Conservation (phyloP, 2,888 invertebrate genomes). For the Ectemnius cavifrons region DNA sequence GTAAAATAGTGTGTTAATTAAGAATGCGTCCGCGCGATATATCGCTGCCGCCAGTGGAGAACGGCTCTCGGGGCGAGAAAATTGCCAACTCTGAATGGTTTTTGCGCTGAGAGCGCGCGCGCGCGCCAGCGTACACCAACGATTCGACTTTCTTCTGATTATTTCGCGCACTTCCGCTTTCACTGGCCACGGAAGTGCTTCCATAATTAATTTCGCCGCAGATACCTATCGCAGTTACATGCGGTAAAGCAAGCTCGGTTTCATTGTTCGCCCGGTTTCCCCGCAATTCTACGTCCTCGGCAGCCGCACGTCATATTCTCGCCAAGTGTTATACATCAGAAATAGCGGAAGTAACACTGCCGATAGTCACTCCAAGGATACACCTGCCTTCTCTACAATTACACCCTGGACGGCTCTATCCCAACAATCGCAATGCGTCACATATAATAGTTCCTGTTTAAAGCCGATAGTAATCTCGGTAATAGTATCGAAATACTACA, state of each 20-base stretch:
- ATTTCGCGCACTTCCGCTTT: slow-evolving; percentile 56
- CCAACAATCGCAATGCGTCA: too few species aligned
- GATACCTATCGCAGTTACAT: slow-evolving; percentile 45
- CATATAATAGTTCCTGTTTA: too few species aligned
- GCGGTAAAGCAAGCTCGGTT: slow-evolving; percentile 33
- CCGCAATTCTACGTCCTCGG: slow-evolving; percentile 11
- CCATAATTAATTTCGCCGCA: slow-evolving; percentile 54
- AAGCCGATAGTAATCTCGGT: too few species aligned
- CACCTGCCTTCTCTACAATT: too few species aligned
- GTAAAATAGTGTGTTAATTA: slow-evolving; percentile 1
- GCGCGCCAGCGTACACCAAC: not conserved
- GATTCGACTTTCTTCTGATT: slow-evolving; percentile 46
- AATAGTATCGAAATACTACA: too few species aligned
- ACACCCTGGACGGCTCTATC: too few species aligned
- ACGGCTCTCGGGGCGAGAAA: too few species aligned
- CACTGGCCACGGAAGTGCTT: slow-evolving; percentile 54
- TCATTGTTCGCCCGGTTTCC: slow-evolving; percentile 31
- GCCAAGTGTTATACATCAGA: not conserved
- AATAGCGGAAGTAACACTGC: too few species aligned
- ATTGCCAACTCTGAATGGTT: slow-evolving; percentile 18
- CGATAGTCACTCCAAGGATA: too few species aligned
- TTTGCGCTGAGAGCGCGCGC: not conserved
- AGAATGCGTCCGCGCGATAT: slow-evolving; percentile 1
- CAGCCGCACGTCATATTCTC: not conserved
- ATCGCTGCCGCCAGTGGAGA: not conserved